A percentile compares a stretch with the other conserved stretches of the same genome.
phyloP scores from a whole-genome alignment of 2,797 vertebrate genomes.

The Diceros bicornis region DNA sequence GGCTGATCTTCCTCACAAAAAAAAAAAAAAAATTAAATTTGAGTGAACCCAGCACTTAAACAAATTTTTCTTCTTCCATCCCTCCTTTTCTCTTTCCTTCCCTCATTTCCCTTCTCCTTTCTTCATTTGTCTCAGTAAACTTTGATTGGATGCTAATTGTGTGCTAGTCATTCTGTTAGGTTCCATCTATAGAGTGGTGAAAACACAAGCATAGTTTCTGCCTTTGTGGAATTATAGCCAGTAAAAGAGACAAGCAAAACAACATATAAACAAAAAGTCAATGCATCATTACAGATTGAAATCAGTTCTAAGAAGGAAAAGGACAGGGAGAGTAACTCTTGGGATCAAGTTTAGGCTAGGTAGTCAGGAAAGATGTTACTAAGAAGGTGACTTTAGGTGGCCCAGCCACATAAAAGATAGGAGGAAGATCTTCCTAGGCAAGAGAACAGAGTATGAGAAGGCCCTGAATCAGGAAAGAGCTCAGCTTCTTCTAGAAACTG shows the following conservation, averaged over 20 bases:
- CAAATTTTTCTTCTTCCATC: neutral
- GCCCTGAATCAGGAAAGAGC: neutral
- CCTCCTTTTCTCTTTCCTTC: neutral
- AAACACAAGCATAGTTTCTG: neutral
- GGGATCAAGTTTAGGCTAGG: neutral
- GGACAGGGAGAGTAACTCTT: neutral
- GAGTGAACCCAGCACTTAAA: neutral
- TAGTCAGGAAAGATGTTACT: neutral
- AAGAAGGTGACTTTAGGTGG: neutral
- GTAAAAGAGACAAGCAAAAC: neutral
- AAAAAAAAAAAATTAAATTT: neutral
- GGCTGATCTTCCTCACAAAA: no score
- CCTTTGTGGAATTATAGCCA: neutral
- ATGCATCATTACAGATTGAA: neutral
- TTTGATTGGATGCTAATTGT: neutral
- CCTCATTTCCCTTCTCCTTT: neutral
- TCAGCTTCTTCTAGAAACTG: neutral
- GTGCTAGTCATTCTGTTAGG: neutral
- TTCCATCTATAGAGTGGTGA: neutral
- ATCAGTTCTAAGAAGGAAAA: neutral
- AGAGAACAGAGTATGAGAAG: neutral
- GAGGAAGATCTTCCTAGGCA: neutral
- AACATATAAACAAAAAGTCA: neutral
- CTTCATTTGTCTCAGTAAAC: neutral
- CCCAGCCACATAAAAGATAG: neutral